Evolutionary conservation across 2,888 invertebrate genomes (phyloP).

Genomic region (Philonicus albiceps): DNA sequence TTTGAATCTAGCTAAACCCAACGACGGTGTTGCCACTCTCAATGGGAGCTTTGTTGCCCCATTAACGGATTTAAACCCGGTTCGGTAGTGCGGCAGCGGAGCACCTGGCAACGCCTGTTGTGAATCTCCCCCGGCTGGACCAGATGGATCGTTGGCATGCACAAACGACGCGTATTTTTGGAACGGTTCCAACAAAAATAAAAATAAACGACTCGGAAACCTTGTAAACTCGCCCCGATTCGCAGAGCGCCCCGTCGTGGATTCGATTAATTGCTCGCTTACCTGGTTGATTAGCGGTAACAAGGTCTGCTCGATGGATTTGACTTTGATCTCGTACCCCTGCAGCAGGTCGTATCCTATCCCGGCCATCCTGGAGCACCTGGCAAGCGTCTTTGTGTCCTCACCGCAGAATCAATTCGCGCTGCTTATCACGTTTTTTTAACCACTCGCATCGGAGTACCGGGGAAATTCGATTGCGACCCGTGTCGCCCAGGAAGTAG

Average conservation of each 20-base stretch:
- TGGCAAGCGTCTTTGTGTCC: not conserved
- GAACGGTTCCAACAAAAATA: constrained; percentile 8
- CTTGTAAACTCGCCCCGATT: not conserved
- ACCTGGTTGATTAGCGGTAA: constrained; percentile 95
- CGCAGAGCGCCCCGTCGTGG: not conserved
- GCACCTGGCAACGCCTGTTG: not conserved
- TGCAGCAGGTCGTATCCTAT: constrained; percentile 62
- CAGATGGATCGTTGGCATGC: not conserved
- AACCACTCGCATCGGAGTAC: not conserved
- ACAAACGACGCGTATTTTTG: constrained; percentile 6
- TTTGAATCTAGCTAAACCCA: not conserved
- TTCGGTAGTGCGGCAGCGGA: not conserved
- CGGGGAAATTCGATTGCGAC: not conserved
- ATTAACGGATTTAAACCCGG: not conserved
- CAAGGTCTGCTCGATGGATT: constrained; percentile 93
- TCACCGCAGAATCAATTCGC: not conserved
- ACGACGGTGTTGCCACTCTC: not conserved
- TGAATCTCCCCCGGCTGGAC: not conserved
- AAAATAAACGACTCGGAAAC: not conserved
- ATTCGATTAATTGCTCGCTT: constrained; percentile 59
- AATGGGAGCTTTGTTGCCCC: not conserved
- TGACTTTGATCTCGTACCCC: constrained; percentile 83
- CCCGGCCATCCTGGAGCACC: constrained; percentile 64
- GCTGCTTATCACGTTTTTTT: not conserved
- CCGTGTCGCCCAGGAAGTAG: not conserved